These are phyloP conservation scores for Papilio machaon DNA, from an alignment of 1,140 invertebrate genomes.

Conservation along the genomic window DNA sequence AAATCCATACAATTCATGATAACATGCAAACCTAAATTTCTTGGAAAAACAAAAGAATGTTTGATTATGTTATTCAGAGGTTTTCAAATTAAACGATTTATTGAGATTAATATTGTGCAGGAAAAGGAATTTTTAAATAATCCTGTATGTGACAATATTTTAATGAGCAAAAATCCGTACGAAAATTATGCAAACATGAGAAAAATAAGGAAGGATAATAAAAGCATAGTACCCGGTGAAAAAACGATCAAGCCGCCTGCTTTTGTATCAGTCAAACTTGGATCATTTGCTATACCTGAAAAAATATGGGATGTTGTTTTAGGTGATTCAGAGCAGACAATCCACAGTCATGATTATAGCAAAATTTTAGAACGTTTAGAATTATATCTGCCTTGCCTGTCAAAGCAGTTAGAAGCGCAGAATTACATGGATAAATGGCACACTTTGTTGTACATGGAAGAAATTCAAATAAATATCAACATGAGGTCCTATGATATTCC, in stretches of 20 bases:
- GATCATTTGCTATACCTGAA: conserved; percentile 83
- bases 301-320: conserved; percentile 81
- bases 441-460: conserved; percentile 89
- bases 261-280: conserved; percentile 82
- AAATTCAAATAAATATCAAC: conserved; percentile 85
- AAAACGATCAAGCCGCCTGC: conserved; percentile 79
- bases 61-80: conserved; percentile 68
- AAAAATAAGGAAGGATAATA: conserved; percentile 60
- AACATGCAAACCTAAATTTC: conserved; percentile 71
- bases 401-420: conserved; percentile 74
- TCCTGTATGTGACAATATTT: conserved; percentile 6
- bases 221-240: conserved; percentile 82
- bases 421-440: conserved; percentile 87
- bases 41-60: conserved; percentile 66
- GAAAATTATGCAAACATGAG: conserved; percentile 57
- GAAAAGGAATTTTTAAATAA: conserved; percentile 46
- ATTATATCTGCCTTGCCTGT: conserved; percentile 78
- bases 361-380: conserved; percentile 68
- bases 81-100: conserved; percentile 70
- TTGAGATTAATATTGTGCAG: conserved; percentile 66
- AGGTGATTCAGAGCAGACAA: conserved; percentile 66
- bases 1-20: conserved; percentile 60
- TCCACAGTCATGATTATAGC: conserved; percentile 58
- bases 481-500: conserved; percentile 88
- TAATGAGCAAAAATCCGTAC: conserved; percentile 39